Evolutionary conservation across 1,140 invertebrate genomes (phyloP).

Genomic region (Ceratosolen fusciceps): DNA sequence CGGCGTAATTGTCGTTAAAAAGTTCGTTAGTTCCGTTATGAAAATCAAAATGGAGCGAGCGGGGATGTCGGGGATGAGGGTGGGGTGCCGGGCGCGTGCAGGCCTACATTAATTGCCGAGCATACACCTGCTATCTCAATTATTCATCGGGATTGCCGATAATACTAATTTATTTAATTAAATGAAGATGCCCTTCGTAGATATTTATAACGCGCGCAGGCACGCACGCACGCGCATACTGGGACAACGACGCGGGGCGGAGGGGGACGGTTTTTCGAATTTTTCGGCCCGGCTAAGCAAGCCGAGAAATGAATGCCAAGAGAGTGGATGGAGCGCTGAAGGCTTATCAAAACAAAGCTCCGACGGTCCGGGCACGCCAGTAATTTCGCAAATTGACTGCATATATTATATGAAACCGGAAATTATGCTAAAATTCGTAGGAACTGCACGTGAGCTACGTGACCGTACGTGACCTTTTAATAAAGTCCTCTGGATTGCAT

Average conservation of each 20-base stretch:
- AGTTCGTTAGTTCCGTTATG: slow-evolving; percentile 37
- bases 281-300: neutral
- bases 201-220: too few species aligned
- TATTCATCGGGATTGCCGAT: slow-evolving; percentile 27
- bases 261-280: neutral
- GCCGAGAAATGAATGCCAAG: neutral
- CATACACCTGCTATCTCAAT: slow-evolving; percentile 38
- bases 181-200: slow-evolving; percentile 1
- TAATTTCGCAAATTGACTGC: neutral
- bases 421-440: neutral
- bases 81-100: neutral
- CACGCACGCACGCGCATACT: too few species aligned
- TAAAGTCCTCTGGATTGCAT: neutral
- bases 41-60: slow-evolving; percentile 42
- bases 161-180: slow-evolving; percentile 45
- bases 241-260: too few species aligned
- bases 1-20: slow-evolving; percentile 41
- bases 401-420: neutral
- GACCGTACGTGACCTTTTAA: neutral
- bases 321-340: neutral
- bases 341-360: neutral
- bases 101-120: neutral
- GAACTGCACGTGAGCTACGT: neutral
- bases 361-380: neutral
- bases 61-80: too few species aligned